These are phyloP conservation scores for Clarias platycephalus DNA, from an alignment of 2,797 vertebrate species.

Conservation along the genomic window DNA sequence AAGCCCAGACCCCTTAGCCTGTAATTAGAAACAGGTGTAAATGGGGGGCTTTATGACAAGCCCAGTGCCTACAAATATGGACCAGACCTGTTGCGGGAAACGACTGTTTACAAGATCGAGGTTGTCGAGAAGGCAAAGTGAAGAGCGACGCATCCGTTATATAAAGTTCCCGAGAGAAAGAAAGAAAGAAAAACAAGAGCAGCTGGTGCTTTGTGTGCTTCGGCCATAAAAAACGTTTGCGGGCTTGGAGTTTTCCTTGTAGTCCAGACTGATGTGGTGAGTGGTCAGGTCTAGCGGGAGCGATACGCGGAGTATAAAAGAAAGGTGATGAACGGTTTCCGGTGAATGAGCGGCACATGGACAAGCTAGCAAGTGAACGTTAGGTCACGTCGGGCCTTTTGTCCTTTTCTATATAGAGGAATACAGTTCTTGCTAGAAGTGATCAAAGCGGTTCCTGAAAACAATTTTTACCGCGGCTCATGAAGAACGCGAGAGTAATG, in stretches of 20 bases:
- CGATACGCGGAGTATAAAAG: conserved; percentile 33
- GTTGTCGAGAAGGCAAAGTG: conserved; percentile 24
- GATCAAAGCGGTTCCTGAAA: background rate
- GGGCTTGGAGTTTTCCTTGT: conserved; percentile 56
- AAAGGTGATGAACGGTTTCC: conserved; percentile 3
- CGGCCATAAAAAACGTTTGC: conserved; percentile 59
- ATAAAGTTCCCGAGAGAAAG: conserved; percentile 16
- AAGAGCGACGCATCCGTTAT: conserved; percentile 21
- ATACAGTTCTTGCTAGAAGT: background rate
- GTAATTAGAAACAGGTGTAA: conserved; percentile 74
- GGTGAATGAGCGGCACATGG: conserved; percentile 3
- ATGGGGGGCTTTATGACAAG: conserved; percentile 61
- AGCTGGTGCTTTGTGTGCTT: conserved; percentile 58
- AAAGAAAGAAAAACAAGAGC: conserved; percentile 63
- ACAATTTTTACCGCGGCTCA: conserved; percentile 11
- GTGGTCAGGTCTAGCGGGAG: background rate
- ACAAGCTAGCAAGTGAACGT: background rate
- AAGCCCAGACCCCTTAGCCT: conserved; percentile 61
- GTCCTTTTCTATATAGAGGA: background rate
- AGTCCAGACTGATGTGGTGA: conserved; percentile 60
- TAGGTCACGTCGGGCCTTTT: background rate
- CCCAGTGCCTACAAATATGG: conserved; percentile 58
- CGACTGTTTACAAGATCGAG: conserved; percentile 49
- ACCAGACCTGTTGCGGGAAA: conserved; percentile 52
- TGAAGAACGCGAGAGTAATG: conserved; percentile 9